Base-by-base conservation (phyloP, 1,140 invertebrate genomes). In the Macrosteles quadrilineatus region DNA sequence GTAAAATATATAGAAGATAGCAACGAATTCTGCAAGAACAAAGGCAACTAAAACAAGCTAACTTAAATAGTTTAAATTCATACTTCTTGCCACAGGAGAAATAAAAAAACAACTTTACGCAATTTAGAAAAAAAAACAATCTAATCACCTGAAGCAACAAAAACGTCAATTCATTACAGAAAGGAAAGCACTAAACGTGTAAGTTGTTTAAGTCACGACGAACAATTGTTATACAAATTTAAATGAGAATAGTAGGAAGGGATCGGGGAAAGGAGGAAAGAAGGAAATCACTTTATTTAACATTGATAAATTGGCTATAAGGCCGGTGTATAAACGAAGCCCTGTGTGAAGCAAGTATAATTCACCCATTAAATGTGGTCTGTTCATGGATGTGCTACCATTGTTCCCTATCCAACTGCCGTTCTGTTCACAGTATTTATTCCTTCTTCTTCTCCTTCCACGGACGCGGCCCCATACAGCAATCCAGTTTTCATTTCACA, bases 321-420 rank as follows among this genome's bases (percentile, higher is more conserved):
- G 6, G n/a, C 32, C 32, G 32, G 32, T 36, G 32, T 36, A 36
- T 36, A 14, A 36, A 36, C 32, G 32, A 14, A 14, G 32, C 32
- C 32, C 14, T 36, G 32, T 36, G 32, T 36, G 14, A 50, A 50
- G n/a, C 14, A 50, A 50, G 47, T 50, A 50, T 50, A 50, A 50
- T 50, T 50, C 47, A 50, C 47, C 47, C 47, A 50, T 50, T 50
- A 50, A 50, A 50, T 50, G 47, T 50, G 47, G 47, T 50, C 47
- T 50, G 47, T 50, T 50, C 47, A 19, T 17, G 47, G 47, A 50
- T 50, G 36, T 40, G 14, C 47, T 50, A 19, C 47, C 47, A 50
- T 50, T 50, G 47, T 50, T 50, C 32, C 32, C 32, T 36, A 50
- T 19, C 47, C 47, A 21, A 21, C 47, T 50, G 47, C 47, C n/a